Conservation (phyloP, 1,140 invertebrate genomes). For the Pseudachorutes palmiensis region DNA sequence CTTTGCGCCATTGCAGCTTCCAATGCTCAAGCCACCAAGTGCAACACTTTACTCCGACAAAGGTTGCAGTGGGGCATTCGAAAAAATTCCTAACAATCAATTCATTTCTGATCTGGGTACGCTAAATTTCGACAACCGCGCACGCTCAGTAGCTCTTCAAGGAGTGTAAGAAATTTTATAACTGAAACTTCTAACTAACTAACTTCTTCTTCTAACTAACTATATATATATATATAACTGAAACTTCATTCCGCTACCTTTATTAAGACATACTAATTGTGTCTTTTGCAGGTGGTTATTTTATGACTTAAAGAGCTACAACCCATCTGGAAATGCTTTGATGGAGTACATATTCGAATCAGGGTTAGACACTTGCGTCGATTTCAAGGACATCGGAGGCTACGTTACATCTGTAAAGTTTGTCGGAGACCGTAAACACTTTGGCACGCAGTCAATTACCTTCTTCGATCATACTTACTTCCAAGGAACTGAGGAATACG, state of each 20-base stretch:
- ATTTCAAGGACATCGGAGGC: constrained; percentile 21
- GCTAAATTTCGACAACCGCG: constrained; percentile 26
- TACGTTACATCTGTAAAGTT: constrained; percentile 33
- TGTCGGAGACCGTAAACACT: constrained; percentile 30
- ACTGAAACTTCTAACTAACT: too few species aligned
- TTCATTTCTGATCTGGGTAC: constrained; percentile 26
- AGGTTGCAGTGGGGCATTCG: constrained; percentile 8
- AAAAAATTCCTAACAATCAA: neutral
- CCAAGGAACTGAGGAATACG: constrained; percentile 31
- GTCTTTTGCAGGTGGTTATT: constrained; percentile 37
- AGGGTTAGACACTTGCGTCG: constrained; percentile 22
- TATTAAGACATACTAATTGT: neutral
- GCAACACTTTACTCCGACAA: constrained; percentile 5
- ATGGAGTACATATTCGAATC: constrained; percentile 33
- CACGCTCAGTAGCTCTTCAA: constrained; percentile 28
- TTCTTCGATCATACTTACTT: constrained; percentile 35
- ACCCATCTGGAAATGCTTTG: neutral
- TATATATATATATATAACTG: too few species aligned
- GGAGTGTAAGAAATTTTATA: constrained; percentile 40
- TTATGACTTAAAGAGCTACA: constrained; percentile 35
- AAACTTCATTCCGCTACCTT: neutral
- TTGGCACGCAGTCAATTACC: constrained; percentile 32
- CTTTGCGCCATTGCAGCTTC: neutral
- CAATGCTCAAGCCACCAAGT: neutral
- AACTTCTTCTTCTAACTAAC: too few species aligned